Evolutionary conservation across 2,797 vertebrate genomes (phyloP), one percentile per base, ranked within the genome.

Genomic region (Bufotes viridis): DNA sequence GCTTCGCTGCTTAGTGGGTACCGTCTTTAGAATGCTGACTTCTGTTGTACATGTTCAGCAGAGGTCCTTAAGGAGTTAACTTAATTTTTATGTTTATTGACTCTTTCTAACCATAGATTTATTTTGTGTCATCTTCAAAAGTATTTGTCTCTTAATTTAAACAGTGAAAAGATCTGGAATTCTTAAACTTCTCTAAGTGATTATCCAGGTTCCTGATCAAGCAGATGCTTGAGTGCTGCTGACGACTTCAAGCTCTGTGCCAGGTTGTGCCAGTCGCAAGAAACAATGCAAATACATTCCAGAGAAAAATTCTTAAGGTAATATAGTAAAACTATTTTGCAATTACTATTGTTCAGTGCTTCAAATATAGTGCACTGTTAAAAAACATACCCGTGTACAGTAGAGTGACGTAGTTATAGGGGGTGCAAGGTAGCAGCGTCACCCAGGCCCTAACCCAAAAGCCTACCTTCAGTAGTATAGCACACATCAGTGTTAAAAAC

Each of bases 131-230:
- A 14, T 78, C 74, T 78, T 22, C 74, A 76, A 75, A 75, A 24
- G 13, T 78, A 78, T 78, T 55, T n/a, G 55, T 78, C 49, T 78
- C 49, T 78, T 78, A 11, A 78, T 78, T 78, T 51, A 53, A 55
- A 55, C 74, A 24, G 22, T 24, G 11, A 78, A 51, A 78, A 15
- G 22, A 78, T 13, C 14, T 55, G n/a, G 22, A 78, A 78, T 78
- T 78, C 74, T 55, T 7, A 55, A 55, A 11, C 49, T 55, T 24
- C 22, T 17, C n/a, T 14, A 78, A 55, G 6, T 67, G 74, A 65
- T 72, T 85, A 75, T 63, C 49, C 34, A 65, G 57, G 7, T 76
- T 63, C 58, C 60, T 84, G 58, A 85, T 78, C 74, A 85, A 85
- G 79, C 60, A 51, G 61, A 86, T 57, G 76, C 60, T 55, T 70